These are phyloP conservation scores for Stictonetta naevosa DNA, from an alignment of 2,113 vertebrate genomes.

Conservation along the genomic window DNA sequence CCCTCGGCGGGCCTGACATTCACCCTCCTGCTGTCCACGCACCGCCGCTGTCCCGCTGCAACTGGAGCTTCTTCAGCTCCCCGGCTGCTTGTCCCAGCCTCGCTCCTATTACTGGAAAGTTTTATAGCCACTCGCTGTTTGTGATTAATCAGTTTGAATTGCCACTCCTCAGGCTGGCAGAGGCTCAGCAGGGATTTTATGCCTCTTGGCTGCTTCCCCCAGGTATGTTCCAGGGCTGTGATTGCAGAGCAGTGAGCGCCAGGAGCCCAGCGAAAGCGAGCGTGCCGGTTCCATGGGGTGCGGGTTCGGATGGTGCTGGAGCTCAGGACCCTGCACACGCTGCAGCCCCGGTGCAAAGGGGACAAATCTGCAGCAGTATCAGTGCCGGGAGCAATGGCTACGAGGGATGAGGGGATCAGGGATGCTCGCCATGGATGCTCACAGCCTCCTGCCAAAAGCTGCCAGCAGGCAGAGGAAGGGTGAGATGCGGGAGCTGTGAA, in stretches of 20 bases:
- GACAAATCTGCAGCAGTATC: background rate
- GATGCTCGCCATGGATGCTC: background rate
- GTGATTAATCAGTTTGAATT: constrained; percentile 74
- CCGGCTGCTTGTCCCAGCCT: background rate
- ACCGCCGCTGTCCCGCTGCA: background rate
- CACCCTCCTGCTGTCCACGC: background rate
- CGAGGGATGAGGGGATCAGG: background rate
- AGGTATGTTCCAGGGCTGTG: constrained; percentile 29
- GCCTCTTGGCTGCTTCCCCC: constrained; percentile 61
- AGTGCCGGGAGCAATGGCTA: fast-evolving
- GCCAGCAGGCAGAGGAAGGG: background rate
- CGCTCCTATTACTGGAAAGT: constrained; percentile 53
- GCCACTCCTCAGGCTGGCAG: constrained; percentile 56
- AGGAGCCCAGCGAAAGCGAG: background rate
- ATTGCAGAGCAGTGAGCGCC: background rate
- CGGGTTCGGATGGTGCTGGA: too few species aligned
- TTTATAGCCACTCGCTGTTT: constrained; percentile 40
- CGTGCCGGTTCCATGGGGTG: background rate
- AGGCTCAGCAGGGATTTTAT: constrained; percentile 37
- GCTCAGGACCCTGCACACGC: background rate
- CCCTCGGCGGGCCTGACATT: fast-evolving
- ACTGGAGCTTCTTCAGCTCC: background rate
- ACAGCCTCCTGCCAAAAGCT: background rate
- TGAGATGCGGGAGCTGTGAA: background rate
- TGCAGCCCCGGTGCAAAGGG: background rate